Conservation (phyloP, 2,888 invertebrate genomes). For the Polydrusus pterygomalis region DNA sequence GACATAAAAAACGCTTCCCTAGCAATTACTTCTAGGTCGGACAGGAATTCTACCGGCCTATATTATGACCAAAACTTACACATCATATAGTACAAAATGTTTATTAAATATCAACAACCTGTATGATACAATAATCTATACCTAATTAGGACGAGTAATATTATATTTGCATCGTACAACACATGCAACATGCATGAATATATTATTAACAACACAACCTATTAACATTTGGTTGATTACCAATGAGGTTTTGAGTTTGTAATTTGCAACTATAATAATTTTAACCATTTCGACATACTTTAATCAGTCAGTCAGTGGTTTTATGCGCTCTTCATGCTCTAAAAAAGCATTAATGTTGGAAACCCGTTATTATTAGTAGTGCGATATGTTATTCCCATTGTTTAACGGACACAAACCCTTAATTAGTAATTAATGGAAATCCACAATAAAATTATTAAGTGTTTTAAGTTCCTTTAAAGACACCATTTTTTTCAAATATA, state of each 20-base stretch:
- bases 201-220: neutral
- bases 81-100: too few relatives aligned
- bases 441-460: neutral
- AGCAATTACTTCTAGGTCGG: too few relatives aligned
- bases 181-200: neutral
- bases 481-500: neutral
- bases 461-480: neutral
- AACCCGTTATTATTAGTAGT: constrained; percentile 15
- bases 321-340: constrained; percentile 22
- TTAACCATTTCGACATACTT: constrained; percentile 22
- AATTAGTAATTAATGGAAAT: constrained; percentile 5
- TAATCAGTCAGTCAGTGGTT: constrained; percentile 25
- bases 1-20: too few relatives aligned
- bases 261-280: constrained; percentile 15
- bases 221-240: constrained; percentile 4
- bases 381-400: constrained; percentile 17
- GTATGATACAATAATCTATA: too few relatives aligned
- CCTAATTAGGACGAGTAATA: too few relatives aligned
- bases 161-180: neutral
- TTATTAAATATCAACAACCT: too few relatives aligned
- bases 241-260: neutral
- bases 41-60: too few relatives aligned
- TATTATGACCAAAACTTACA: too few relatives aligned
- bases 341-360: constrained; percentile 7
- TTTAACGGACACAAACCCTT: constrained; percentile 5